Percentiles rank a stretch among this genome's conserved stretches.
Conservation (phyloP, 1,140 invertebrate species). For the Chionoecetes opilio region DNA sequence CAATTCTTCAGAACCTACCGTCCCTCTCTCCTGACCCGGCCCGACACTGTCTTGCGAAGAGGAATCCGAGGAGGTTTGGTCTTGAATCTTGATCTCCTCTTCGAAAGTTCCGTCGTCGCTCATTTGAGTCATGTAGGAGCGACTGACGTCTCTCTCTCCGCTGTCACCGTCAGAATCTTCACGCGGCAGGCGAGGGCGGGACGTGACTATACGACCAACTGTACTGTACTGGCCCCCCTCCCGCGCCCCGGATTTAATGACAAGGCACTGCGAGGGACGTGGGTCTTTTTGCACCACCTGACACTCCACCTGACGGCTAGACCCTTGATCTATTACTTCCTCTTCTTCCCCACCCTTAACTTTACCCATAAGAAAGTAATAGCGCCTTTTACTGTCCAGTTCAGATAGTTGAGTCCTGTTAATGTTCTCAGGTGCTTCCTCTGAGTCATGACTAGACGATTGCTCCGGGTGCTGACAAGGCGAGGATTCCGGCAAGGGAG, state of each 20-base stretch:
- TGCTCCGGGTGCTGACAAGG: background rate
- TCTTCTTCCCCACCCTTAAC: conserved; percentile 24
- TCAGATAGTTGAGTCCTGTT: background rate
- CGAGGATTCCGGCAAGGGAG: background rate
- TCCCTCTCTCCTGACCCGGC: conserved; percentile 27
- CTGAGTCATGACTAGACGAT: background rate
- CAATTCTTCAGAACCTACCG: background rate
- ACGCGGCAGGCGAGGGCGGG: conserved; percentile 72
- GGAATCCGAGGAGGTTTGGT: conserved; percentile 78
- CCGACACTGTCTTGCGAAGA: conserved; percentile 80
- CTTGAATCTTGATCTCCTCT: conserved; percentile 64
- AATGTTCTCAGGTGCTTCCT: background rate
- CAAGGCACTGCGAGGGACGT: conserved; percentile 71
- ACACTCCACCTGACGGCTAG: conserved; percentile 70
- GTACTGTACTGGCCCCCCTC: conserved; percentile 66
- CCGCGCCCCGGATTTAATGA: conserved; percentile 72
- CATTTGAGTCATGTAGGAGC: conserved; percentile 59
- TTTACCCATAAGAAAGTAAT: background rate
- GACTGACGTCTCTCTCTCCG: conserved; percentile 61
- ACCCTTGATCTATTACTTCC: background rate
- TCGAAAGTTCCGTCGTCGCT: conserved; percentile 72
- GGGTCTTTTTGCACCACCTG: conserved; percentile 76
- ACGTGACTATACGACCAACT: conserved; percentile 73
- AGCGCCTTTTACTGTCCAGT: conserved; percentile 15
- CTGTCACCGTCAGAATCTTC: conserved; percentile 77